A percentile compares a stretch with the other conserved stretches of the same genome.
These are phyloP conservation scores for Pogona vitticeps DNA, from an alignment of 2,113 vertebrate species.

Conservation along the genomic window DNA sequence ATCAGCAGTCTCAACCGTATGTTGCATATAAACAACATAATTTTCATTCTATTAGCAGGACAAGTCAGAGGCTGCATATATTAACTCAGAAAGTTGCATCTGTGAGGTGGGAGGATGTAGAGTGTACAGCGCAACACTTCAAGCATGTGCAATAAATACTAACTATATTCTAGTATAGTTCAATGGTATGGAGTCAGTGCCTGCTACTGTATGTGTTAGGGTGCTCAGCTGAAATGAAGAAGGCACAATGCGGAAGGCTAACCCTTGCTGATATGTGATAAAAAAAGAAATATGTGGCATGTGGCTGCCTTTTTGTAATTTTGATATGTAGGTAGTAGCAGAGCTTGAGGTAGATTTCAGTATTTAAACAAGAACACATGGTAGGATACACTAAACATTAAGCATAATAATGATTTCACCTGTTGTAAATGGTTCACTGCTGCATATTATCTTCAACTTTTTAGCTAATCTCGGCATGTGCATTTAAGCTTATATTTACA, in stretches of 20 bases:
- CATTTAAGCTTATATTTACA: not conserved
- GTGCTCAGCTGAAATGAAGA: not conserved
- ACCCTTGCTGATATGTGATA: not conserved
- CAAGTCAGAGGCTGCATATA: not conserved
- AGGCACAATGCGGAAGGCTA: not conserved
- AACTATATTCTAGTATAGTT: not conserved
- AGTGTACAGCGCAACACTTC: not conserved
- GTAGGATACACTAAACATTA: not conserved
- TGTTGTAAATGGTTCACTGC: not conserved
- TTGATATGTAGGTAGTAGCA: not conserved
- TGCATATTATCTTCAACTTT: not conserved
- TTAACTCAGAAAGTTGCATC: not conserved
- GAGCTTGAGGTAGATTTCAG: not conserved
- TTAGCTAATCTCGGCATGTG: not conserved
- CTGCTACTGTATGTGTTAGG: not conserved
- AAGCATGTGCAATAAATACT: not conserved
- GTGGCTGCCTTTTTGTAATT: not conserved
- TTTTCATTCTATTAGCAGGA: not conserved
- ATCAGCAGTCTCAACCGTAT: too few relatives aligned
- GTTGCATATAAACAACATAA: not conserved
- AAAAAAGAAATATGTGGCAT: not conserved
- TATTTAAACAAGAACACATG: not conserved
- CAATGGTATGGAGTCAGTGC: not conserved
- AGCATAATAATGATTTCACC: not conserved
- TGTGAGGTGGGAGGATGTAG: not conserved